Percentiles rank a stretch among this genome's conserved stretches.
phyloP scores from a whole-genome alignment of 2,888 invertebrate genomes.

The Apamea sordens region DNA sequence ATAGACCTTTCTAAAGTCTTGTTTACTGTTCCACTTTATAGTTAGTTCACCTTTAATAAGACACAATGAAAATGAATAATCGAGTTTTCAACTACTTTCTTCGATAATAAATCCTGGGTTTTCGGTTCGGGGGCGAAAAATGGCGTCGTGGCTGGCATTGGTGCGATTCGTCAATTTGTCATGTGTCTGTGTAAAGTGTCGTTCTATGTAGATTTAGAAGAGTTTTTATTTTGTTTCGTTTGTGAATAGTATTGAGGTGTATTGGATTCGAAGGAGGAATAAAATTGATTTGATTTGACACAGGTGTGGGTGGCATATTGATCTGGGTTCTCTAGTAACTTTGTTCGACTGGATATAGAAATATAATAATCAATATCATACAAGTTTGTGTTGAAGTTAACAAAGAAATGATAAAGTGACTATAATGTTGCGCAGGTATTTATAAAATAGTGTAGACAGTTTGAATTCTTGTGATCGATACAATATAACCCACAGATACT shows the following conservation, averaged over 20 bases:
- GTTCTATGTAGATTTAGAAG: constrained; percentile 57
- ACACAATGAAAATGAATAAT: constrained; percentile 66
- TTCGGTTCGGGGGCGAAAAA: constrained; percentile 42
- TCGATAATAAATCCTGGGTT: constrained; percentile 49
- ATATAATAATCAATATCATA: not conserved
- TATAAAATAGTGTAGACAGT: not conserved
- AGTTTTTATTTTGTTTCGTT: constrained; percentile 54
- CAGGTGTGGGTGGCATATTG: constrained; percentile 2
- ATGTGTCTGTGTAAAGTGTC: constrained; percentile 47
- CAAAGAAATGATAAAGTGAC: not conserved
- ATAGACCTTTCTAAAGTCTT: constrained; percentile 8
- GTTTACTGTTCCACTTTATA: constrained; percentile 51
- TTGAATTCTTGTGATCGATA: not conserved
- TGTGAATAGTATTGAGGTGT: constrained; percentile 24
- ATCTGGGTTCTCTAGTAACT: not conserved
- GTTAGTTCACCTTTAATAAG: constrained; percentile 55
- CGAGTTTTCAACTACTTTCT: constrained; percentile 58
- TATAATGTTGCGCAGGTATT: not conserved
- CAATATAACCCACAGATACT: not conserved
- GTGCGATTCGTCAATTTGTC: constrained; percentile 59
- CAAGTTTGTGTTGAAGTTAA: not conserved
- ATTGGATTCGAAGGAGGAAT: constrained; percentile 13
- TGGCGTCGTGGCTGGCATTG: constrained; percentile 18
- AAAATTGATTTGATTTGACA: constrained; percentile 30
- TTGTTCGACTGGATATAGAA: not conserved